Percentiles rank a stretch among this genome's conserved stretches.
These are phyloP conservation scores for Diaphora mendica DNA, from an alignment of 2,888 invertebrate species.

Conservation along the genomic window DNA sequence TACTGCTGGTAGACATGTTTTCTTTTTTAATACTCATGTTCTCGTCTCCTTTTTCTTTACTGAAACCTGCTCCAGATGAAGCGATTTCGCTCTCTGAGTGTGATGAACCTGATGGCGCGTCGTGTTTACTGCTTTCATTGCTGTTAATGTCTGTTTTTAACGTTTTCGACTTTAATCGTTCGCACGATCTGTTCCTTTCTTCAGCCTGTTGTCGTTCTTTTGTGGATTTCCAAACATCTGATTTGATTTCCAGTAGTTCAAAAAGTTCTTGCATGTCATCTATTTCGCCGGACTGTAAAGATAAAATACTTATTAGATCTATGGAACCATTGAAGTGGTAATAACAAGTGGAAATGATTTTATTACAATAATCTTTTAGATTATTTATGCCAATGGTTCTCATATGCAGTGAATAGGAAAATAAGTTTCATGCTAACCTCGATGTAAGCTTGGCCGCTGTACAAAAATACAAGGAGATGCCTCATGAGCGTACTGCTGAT, in stretches of 20 bases:
- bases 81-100: conserved; percentile 83
- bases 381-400: conserved; percentile 30
- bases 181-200: conserved; percentile 82
- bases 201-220: conserved; percentile 84
- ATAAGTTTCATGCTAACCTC: conserved; percentile 84
- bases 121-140: conserved; percentile 84
- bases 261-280: conserved; percentile 94
- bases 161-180: conserved; percentile 79
- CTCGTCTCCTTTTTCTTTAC: conserved; percentile 81
- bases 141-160: conserved; percentile 84
- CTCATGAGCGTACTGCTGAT: conserved; percentile 92
- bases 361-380: conserved; percentile 27
- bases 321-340: conserved; percentile 22
- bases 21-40: conserved; percentile 84
- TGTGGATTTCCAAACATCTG: conserved; percentile 90
- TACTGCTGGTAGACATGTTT: conserved; percentile 84
- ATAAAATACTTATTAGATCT: conserved; percentile 27
- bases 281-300: conserved; percentile 91
- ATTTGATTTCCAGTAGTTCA: conserved; percentile 93
- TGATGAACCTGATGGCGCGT: conserved; percentile 82
- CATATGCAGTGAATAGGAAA: conserved; percentile 32
- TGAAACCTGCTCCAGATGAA: conserved; percentile 80
- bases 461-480: conserved; percentile 93
- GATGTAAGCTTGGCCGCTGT: conserved; percentile 94
- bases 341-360: conserved; percentile 17